These are phyloP conservation scores for Sander vitreus DNA, from an alignment of 2,113 vertebrate genomes.

Conservation along the genomic window DNA sequence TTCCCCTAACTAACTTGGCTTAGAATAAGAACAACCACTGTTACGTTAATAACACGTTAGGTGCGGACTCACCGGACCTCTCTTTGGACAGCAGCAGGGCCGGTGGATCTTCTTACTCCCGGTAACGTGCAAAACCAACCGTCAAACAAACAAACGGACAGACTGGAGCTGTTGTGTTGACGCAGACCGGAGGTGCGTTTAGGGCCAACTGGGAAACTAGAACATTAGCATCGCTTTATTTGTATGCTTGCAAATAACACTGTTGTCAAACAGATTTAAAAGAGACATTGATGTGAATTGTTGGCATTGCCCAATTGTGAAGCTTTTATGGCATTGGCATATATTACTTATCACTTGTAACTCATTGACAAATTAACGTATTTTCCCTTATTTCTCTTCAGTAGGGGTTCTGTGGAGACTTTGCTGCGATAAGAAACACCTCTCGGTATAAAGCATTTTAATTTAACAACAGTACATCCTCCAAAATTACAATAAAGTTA, in stretches of 20 bases:
- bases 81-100: neutral
- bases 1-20: neutral
- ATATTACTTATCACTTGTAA: neutral
- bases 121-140: neutral
- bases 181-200: constrained; percentile 61
- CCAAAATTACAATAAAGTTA: too few species aligned
- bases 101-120: neutral
- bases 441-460: too few species aligned
- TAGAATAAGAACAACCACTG: neutral
- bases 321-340: too few species aligned
- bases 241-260: too few species aligned
- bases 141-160: constrained; percentile 27
- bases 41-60: neutral
- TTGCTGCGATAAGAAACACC: neutral
- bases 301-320: too few species aligned
- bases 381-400: neutral
- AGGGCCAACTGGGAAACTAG: constrained; percentile 38
- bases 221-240: accelerated
- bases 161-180: constrained; percentile 43
- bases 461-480: too few species aligned
- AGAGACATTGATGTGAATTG: too few species aligned
- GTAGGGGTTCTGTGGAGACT: neutral
- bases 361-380: neutral
- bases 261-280: too few species aligned
- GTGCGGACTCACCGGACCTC: constrained; percentile 53